These are phyloP conservation scores for Tetragonisca angustula DNA, from an alignment of 2,888 invertebrate genomes.

Conservation along the genomic window DNA sequence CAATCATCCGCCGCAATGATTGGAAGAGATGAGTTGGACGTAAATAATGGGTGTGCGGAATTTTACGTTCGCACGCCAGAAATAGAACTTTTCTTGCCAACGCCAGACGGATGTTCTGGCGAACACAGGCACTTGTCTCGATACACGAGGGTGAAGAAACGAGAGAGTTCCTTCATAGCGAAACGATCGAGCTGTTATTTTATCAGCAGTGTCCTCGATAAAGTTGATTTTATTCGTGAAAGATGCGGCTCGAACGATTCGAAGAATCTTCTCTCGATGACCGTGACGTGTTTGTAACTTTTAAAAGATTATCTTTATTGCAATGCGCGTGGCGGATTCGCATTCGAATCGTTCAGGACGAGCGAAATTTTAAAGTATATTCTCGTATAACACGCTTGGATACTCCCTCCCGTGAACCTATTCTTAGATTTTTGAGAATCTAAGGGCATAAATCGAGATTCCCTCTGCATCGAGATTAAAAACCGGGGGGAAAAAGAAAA, in stretches of 20 bases:
- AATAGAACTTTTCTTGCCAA: conserved; percentile 46
- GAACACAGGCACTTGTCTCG: conserved; percentile 10
- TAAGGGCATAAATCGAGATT: conserved; percentile 10
- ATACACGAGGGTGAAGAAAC: neutral
- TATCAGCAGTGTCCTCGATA: no score
- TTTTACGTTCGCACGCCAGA: conserved; percentile 49
- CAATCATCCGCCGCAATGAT: conserved; percentile 48
- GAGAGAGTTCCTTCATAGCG: no score
- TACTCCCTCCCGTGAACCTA: neutral
- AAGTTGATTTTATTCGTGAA: neutral
- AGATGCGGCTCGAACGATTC: neutral
- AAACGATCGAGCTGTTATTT: neutral
- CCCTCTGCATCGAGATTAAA: conserved; percentile 10
- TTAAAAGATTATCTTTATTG: neutral
- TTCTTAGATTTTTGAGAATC: conserved; percentile 20
- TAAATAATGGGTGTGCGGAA: conserved; percentile 59
- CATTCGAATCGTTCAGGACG: no score
- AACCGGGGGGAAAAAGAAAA: conserved; percentile 17
- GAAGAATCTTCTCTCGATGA: neutral
- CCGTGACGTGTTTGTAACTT: no score
- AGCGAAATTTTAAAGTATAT: no score
- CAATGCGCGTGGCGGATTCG: no score
- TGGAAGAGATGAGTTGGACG: conserved; percentile 46
- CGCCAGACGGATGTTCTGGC: conserved; percentile 3
- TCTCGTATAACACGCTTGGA: neutral